Evolutionary conservation across 2,797 vertebrate genomes (phyloP).

Genomic region (Syndactyla subalaris): DNA sequence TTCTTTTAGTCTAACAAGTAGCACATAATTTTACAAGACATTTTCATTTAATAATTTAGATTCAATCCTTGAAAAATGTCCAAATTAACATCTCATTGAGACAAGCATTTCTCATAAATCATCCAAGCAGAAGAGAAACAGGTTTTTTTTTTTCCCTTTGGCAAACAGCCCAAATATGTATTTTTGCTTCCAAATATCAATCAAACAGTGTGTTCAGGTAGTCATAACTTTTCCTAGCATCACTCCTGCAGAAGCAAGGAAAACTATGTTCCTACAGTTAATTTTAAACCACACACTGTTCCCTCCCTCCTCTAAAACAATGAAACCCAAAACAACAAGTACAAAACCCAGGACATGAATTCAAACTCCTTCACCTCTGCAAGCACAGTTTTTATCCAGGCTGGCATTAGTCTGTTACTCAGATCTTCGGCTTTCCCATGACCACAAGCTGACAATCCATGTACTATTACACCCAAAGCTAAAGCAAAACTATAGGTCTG

Average conservation of each 20-base stretch:
- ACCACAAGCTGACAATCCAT: slow-evolving; percentile 87
- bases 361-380: slow-evolving; percentile 81
- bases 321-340: neutral
- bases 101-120: neutral
- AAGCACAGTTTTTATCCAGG: slow-evolving; percentile 91
- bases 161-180: neutral
- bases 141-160: neutral
- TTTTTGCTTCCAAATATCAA: neutral
- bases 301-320: neutral
- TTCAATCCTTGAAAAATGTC: neutral
- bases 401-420: slow-evolving; percentile 83
- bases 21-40: neutral
- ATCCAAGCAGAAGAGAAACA: neutral
- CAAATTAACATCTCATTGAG: neutral
- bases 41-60: neutral
- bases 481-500: slow-evolving; percentile 92
- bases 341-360: neutral
- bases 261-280: neutral
- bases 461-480: slow-evolving; percentile 86
- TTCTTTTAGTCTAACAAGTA: neutral
- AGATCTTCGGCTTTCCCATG: slow-evolving; percentile 93
- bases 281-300: neutral
- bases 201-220: neutral
- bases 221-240: neutral
- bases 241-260: neutral